Base-by-base conservation (phyloP, 2,888 invertebrate species). In the Heliothis peltigera region DNA sequence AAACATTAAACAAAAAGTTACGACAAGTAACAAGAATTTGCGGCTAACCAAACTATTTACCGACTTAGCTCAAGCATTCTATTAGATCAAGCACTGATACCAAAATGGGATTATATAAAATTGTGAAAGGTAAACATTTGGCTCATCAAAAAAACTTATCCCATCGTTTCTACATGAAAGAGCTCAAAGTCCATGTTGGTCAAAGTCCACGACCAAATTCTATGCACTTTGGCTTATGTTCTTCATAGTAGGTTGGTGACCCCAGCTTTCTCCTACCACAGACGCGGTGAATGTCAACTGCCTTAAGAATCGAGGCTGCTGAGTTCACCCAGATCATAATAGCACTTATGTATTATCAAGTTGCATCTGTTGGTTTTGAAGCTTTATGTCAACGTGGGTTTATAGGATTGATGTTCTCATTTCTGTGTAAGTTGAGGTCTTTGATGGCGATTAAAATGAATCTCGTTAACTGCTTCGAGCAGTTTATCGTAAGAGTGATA, bases 31-130 rank as follows among this genome's bases (percentile, higher is more conserved):
- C 35, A 64, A 60, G 48, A 58, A 72, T 67, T 64, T 59, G 80
- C 43, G 80, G 77, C 44, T 64, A 51, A 80, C 68, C 77, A 43
- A 67, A 44, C 43, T 21, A 64, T 63, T 15, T 68, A 62, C 53
- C n/a, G 35, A 17, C 21, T 46, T 28, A 62, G 21, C 17, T 17
- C 42, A 53, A 63, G 28, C 19, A 48, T 43, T 39, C 44, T 39
- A 39, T 70, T 51, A 42, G 43, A 63, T 32, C 43, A 44, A 48
- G 46, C 21, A 49, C 48, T 10, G 8, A 18, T 44, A 54, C 61
- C 48, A 42, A 62, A 62, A 12, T 12, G 32, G 2, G 32, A 32
- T 32, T 32, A 32, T 32, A 32, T 32, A 32, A 32, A 35, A 35
- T 35, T 15, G 35, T 35, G 35, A 35, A 35, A 35, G 35, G 35